Evolutionary conservation across 92 coral and sea anemone species (phyloP).

Genomic region (Paramuricea clavata): DNA sequence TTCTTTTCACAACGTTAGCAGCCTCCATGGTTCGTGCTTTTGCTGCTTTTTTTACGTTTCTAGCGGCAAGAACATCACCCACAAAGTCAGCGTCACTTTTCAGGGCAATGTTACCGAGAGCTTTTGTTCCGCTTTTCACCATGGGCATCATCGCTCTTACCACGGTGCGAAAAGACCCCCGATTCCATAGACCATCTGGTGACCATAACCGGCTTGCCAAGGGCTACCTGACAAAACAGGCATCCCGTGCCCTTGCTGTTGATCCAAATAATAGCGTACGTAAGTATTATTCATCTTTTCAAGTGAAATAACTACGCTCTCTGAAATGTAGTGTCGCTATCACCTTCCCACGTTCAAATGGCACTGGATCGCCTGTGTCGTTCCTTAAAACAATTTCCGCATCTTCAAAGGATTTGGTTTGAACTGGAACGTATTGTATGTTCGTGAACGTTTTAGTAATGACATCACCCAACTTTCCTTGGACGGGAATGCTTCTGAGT

Average conservation of each 20-base stretch:
- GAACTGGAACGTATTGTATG: constrained; percentile 71
- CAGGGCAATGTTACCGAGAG: constrained; percentile 20
- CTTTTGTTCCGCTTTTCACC: not conserved
- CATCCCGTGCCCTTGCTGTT: constrained; percentile 19
- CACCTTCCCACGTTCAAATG: constrained; percentile 68
- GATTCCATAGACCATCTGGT: constrained; percentile 33
- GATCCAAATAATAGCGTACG: constrained; percentile 4
- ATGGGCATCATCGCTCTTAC: constrained; percentile 25
- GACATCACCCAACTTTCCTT: constrained; percentile 53
- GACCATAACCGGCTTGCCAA: constrained; percentile 40
- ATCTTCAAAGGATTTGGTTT: constrained; percentile 61
- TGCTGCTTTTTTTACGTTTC: no score
- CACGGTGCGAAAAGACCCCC: constrained; percentile 25
- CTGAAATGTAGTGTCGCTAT: constrained; percentile 66
- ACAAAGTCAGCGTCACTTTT: not conserved
- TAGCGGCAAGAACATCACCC: constrained; percentile 5
- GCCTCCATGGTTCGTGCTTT: not conserved
- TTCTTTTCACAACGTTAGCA: not conserved
- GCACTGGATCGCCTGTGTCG: constrained; percentile 67
- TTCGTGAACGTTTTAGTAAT: constrained; percentile 35
- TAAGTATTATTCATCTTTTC: not conserved
- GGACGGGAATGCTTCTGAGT: constrained; percentile 64
- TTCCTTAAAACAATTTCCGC: constrained; percentile 69
- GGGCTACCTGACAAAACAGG: constrained; percentile 34
- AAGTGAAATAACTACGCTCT: constrained; percentile 19